Evolutionary conservation across 2,888 invertebrate species (phyloP).

Genomic region (Heteromyza rotundicornis): DNA sequence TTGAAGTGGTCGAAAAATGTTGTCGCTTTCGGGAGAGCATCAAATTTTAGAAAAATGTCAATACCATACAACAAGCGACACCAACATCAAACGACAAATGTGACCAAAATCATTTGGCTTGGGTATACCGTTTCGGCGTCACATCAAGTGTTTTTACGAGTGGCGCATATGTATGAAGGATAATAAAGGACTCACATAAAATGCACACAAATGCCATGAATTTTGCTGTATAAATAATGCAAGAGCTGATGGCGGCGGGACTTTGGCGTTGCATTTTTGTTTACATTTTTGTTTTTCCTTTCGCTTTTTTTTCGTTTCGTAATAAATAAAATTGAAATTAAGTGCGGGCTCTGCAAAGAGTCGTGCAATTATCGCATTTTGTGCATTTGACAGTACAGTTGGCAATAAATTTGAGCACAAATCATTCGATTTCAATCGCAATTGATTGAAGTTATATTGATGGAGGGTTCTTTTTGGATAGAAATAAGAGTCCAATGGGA

Average conservation of each 20-base stretch:
- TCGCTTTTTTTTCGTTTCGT: neutral
- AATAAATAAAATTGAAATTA: neutral
- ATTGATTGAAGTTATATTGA: neutral
- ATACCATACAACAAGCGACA: conserved; percentile 4
- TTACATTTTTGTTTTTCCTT: neutral
- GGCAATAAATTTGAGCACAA: neutral
- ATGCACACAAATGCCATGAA: neutral
- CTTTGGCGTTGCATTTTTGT: neutral
- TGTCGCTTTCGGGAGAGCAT: neutral
- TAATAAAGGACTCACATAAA: neutral
- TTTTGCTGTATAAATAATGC: neutral
- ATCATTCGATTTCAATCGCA: neutral
- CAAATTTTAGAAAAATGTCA: neutral
- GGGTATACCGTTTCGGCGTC: no score
- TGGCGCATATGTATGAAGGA: neutral
- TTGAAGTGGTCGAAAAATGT: conserved; percentile 1
- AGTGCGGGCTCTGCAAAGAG: neutral
- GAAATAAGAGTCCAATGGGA: no score
- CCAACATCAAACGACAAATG: neutral
- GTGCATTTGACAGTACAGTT: neutral
- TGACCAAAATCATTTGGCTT: no score
- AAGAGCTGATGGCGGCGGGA: neutral
- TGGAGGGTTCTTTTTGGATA: neutral
- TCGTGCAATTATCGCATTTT: neutral
- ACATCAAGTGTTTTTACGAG: neutral